These are phyloP conservation scores for Zaprionus tsacasi DNA, from an alignment of 1,140 invertebrate genomes.

Conservation along the genomic window DNA sequence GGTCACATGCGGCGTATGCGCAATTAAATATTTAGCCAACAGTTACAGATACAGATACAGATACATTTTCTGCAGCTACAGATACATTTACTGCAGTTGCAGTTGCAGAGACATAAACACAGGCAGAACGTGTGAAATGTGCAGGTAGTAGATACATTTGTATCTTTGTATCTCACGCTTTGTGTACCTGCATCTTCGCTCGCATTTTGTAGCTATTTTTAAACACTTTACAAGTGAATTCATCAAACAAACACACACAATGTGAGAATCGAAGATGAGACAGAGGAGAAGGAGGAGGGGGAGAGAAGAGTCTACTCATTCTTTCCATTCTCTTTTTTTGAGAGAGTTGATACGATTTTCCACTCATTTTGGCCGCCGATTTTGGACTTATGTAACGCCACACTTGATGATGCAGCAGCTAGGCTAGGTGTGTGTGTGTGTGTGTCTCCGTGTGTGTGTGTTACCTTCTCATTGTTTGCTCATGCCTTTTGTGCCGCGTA, in stretches of 20 bases:
- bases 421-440: background rate
- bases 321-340: too few relatives aligned
- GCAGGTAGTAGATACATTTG: slow-evolving; percentile 73
- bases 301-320: too few relatives aligned
- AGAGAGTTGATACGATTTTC: slow-evolving; percentile 42
- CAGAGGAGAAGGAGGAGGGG: too few relatives aligned
- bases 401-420: slow-evolving; percentile 54
- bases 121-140: slow-evolving; percentile 67
- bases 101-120: slow-evolving; percentile 1
- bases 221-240: slow-evolving; percentile 72
- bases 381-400: slow-evolving; percentile 65
- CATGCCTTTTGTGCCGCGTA: slow-evolving; percentile 80
- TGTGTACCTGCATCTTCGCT: slow-evolving; percentile 52
- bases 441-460: slow-evolving; percentile 18
- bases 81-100: background rate
- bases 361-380: slow-evolving; percentile 55
- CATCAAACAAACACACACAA: slow-evolving; percentile 65
- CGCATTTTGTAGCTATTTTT: slow-evolving; percentile 61
- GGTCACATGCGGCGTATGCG: slow-evolving; percentile 22
- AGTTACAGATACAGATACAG: slow-evolving; percentile 4
- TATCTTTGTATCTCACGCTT: slow-evolving; percentile 75
- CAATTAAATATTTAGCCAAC: slow-evolving; percentile 66
- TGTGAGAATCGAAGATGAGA: slow-evolving; percentile 25
- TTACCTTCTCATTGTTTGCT: slow-evolving; percentile 67
- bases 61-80: background rate